These are phyloP conservation scores for Squalus acanthias DNA, from an alignment of 2,797 vertebrate species.

Conservation along the genomic window DNA sequence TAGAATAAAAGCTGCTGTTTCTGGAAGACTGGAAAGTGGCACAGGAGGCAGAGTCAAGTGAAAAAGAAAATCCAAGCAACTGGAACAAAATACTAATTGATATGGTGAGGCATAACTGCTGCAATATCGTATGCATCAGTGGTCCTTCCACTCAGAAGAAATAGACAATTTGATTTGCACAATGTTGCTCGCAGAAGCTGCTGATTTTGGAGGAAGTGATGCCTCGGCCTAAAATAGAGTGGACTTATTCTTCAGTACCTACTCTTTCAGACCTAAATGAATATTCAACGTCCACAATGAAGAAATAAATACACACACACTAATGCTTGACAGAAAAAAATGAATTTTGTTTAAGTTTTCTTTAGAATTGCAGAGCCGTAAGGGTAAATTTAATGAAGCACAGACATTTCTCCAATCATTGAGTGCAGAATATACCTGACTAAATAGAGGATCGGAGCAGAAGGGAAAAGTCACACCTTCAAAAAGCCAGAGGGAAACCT, in stretches of 20 bases:
- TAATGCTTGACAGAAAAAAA: background rate
- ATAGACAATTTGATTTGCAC: background rate
- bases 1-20: background rate
- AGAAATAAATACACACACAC: background rate
- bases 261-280: background rate
- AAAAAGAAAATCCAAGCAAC: background rate
- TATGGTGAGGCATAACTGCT: background rate
- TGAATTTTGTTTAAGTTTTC: background rate
- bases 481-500: background rate
- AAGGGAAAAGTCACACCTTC: background rate
- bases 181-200: background rate
- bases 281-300: background rate
- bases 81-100: constrained; percentile 7
- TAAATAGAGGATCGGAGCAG: background rate
- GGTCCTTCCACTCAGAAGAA: constrained; percentile 9
- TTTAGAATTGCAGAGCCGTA: background rate
- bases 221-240: background rate
- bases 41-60: background rate
- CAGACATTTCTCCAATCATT: background rate
- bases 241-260: background rate
- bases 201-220: background rate
- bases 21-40: background rate
- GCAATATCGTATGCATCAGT: background rate
- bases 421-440: background rate
- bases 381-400: background rate